Evolutionary conservation across 2,888 invertebrate species (phyloP), one percentile per base, ranked within the genome.

Genomic region (Phengaris arion): DNA sequence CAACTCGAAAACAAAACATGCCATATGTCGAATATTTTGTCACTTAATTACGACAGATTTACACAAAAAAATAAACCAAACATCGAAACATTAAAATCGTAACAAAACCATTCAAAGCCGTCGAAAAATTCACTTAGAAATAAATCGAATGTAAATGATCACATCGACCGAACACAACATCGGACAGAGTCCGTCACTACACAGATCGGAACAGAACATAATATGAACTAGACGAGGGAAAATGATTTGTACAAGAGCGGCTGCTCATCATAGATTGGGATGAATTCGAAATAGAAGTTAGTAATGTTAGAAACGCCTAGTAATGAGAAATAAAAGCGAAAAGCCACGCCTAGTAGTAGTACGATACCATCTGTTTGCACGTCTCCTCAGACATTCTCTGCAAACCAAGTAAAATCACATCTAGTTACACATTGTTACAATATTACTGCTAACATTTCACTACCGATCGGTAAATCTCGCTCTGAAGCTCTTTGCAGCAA

Each of bases 301-400:
- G 93, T 93, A 84, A 83, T 89, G 92, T 93, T 93, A 93, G 86
- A 84, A 86, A 88, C 88, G 88, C 89, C 87, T 87, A 86, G 91
- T 92, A 92, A 90, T 91, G 90, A 90, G 83, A 91, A 84, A 92
- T 85, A 89, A 88, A 93, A 92, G 92, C 92, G 85, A 92, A 93
- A 72, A 93, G 93, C 93, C 92, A 93, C 93, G 92, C 92, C 93
- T 93, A 93, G 85, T 86, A 83, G 83, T 86, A 85, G 89, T 93
- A 93, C 92, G 86, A 90, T 96, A 96, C 96, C 96, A 96, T 96
- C 94, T 96, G 95, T 95, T 96, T 96, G 96, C 96, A 96, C 95
- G 95, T 95, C 94, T 96, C 96, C 95, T 96, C 96, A 94, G 96
- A 96, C 95, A 96, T 96, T 96, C 95, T 96, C 96, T 96, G 96